A percentile compares a stretch with the other conserved stretches of the same genome.
These are phyloP conservation scores for Xiphias gladius DNA, from an alignment of 2,113 vertebrate species.

Conservation along the genomic window DNA sequence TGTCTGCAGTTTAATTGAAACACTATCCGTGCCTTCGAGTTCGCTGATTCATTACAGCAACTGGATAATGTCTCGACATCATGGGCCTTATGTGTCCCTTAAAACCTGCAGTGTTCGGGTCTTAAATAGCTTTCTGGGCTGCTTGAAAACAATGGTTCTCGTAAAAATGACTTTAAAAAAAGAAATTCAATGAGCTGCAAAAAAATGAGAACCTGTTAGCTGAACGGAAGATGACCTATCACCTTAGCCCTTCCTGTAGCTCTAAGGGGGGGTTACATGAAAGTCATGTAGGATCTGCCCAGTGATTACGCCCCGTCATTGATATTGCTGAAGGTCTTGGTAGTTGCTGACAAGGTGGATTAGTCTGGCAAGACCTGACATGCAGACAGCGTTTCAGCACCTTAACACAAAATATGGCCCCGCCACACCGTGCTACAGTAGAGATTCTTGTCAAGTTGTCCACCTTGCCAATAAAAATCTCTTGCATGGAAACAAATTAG, in stretches of 20 bases:
- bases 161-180: background rate
- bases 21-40: background rate
- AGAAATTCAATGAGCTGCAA: background rate
- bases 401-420: background rate
- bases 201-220: slow-evolving; percentile 34
- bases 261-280: slow-evolving; percentile 4
- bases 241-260: slow-evolving; percentile 27
- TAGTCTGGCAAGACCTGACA: slow-evolving; percentile 50
- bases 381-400: slow-evolving; percentile 34
- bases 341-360: slow-evolving; percentile 57
- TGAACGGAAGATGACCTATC: slow-evolving; percentile 25
- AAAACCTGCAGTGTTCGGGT: background rate
- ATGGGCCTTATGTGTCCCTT: background rate
- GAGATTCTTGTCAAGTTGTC: slow-evolving; percentile 9
- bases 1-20: slow-evolving; percentile 17
- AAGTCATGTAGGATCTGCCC: slow-evolving; percentile 36
- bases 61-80: background rate
- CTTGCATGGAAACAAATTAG: background rate
- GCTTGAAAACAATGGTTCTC: slow-evolving; percentile 21
- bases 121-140: background rate
- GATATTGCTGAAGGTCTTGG: slow-evolving; percentile 44
- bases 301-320: slow-evolving; percentile 49
- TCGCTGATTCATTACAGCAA: background rate
- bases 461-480: background rate
- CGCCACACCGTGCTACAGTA: background rate